Conservation (phyloP, 2,888 invertebrate genomes). For the Drosophila rellima region DNA sequence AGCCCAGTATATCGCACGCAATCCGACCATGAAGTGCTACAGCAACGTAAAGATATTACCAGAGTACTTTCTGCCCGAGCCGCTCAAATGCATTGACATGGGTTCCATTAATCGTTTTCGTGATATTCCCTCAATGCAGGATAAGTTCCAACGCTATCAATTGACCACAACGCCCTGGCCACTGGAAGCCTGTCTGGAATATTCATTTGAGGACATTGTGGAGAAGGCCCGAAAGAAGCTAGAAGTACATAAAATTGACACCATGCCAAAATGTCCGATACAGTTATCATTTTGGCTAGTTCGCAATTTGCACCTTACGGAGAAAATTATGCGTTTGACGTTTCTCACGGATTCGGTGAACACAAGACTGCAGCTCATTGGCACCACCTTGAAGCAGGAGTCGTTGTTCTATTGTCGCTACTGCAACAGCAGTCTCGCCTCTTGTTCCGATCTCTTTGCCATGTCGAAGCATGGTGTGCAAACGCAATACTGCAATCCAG, state of each 20-base stretch:
- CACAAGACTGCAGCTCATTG: slow-evolving; percentile 87
- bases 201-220: slow-evolving; percentile 86
- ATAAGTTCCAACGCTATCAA: slow-evolving; percentile 84
- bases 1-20: slow-evolving; percentile 80
- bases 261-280: slow-evolving; percentile 89
- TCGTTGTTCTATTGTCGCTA: slow-evolving; percentile 88
- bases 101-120: slow-evolving; percentile 86
- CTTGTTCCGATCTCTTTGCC: slow-evolving; percentile 90
- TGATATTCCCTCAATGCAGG: slow-evolving; percentile 82
- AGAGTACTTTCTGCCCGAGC: slow-evolving; percentile 88
- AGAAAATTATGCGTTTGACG: slow-evolving; percentile 88
- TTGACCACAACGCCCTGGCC: slow-evolving; percentile 89
- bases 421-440: slow-evolving; percentile 88
- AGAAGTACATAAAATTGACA: slow-evolving; percentile 84
- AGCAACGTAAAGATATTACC: slow-evolving; percentile 90
- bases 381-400: slow-evolving; percentile 85
- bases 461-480: slow-evolving; percentile 93
- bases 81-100: slow-evolving; percentile 86
- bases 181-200: slow-evolving; percentile 89
- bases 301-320: slow-evolving; percentile 90
- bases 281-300: slow-evolving; percentile 93
- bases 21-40: slow-evolving; percentile 85
- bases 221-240: slow-evolving; percentile 84
- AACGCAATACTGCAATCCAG: slow-evolving; percentile 92
- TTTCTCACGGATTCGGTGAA: slow-evolving; percentile 90